These are phyloP conservation scores for Toxotes chatareus DNA, from an alignment of 2,113 vertebrate genomes.

Conservation along the genomic window DNA sequence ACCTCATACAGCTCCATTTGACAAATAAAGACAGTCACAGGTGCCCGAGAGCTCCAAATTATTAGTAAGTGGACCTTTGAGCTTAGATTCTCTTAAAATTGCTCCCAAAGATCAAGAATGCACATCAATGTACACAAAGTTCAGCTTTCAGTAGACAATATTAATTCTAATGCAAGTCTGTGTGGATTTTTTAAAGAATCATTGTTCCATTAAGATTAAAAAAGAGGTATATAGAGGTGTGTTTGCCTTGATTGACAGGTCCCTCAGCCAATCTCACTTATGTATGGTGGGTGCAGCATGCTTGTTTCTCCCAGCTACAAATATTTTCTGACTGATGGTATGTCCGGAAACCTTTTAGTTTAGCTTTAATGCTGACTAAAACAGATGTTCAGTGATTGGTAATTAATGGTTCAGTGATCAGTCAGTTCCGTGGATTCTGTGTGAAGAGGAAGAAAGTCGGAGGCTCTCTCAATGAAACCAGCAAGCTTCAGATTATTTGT, in stretches of 20 bases:
- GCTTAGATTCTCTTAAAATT: slow-evolving; percentile 17
- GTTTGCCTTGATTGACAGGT: slow-evolving; percentile 1
- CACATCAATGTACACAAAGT: slow-evolving; percentile 1
- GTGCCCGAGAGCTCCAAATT: slow-evolving; percentile 20
- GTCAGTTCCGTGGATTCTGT: slow-evolving; percentile 9
- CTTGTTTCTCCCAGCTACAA: slow-evolving; percentile 3
- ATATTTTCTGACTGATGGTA: neutral
- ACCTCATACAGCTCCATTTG: neutral
- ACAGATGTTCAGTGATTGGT: neutral
- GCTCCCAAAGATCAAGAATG: slow-evolving; percentile 29
- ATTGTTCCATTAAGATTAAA: neutral
- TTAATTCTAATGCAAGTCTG: neutral
- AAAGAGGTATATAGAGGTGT: neutral
- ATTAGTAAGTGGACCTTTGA: slow-evolving; percentile 14
- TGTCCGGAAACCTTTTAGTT: neutral
- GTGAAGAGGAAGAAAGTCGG: neutral
- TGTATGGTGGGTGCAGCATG: neutral
- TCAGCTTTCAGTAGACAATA: slow-evolving; percentile 32
- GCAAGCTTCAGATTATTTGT: neutral
- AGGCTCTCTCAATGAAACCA: slow-evolving; percentile 27
- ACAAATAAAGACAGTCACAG: neutral
- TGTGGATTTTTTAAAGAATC: slow-evolving; percentile 14
- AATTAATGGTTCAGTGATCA: slow-evolving; percentile 2
- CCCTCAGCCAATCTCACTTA: slow-evolving; percentile 15
- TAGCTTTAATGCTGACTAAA: slow-evolving; percentile 5